A percentile compares a stretch with the other conserved stretches of the same genome.
phyloP scores from a whole-genome alignment of 2,113 vertebrate species.

The Urocynchramus pylzowi region DNA sequence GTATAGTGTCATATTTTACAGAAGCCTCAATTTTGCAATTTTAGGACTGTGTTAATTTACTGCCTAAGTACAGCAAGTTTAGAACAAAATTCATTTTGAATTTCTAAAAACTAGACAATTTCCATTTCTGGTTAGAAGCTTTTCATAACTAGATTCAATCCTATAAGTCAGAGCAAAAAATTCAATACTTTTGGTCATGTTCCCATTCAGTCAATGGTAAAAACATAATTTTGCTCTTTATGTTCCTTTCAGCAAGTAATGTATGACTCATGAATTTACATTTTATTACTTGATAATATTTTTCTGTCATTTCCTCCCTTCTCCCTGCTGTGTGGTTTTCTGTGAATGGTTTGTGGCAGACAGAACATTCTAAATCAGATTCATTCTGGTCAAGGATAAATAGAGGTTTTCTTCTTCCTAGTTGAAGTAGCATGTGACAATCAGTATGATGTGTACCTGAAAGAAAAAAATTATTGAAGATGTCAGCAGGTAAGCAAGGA shows the following conservation, averaged over 20 bases:
- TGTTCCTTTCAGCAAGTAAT: not conserved
- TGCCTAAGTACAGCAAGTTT: not conserved
- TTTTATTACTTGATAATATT: conserved; percentile 1
- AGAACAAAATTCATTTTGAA: not conserved
- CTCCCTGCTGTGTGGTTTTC: not conserved
- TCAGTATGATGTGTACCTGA: not conserved
- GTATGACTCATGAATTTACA: conserved; percentile 1
- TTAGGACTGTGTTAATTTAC: conserved; percentile 1
- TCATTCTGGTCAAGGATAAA: not conserved
- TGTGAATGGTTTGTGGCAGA: not conserved
- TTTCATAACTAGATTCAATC: not conserved
- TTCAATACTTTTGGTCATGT: not conserved
- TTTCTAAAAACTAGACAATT: not conserved
- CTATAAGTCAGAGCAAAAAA: not conserved
- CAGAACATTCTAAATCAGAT: not conserved
- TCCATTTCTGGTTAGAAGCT: not conserved
- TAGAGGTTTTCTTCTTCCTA: not conserved
- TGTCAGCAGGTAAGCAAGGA: not conserved
- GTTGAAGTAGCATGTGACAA: not conserved
- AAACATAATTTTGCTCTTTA: not conserved
- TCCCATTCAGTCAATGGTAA: not conserved
- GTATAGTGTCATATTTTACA: not conserved
- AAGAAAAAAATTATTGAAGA: not conserved
- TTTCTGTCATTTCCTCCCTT: not conserved
- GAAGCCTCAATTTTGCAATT: not conserved